phyloP scores from a whole-genome alignment of 2,797 vertebrate species.

The Acrossocheilus wenchowensis region DNA sequence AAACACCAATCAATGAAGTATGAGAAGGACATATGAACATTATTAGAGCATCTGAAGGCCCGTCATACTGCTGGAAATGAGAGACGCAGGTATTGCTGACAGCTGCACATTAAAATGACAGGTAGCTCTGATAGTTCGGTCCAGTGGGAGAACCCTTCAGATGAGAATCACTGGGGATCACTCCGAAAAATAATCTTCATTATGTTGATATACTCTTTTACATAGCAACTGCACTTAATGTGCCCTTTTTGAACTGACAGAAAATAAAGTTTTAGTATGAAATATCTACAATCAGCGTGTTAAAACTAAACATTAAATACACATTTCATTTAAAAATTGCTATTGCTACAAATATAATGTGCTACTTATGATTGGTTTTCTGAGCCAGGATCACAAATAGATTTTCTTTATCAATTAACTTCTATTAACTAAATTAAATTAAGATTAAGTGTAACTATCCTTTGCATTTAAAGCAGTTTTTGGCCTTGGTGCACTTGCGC shows the following conservation, averaged over 20 bases:
- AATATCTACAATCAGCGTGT: not conserved
- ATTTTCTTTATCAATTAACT: too few relatives aligned
- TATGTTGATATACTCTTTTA: not conserved
- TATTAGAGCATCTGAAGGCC: slow-evolving; percentile 24
- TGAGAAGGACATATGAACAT: slow-evolving; percentile 27
- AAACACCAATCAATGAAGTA: slow-evolving; percentile 27
- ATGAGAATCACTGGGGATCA: slow-evolving; percentile 17
- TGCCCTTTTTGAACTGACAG: not conserved
- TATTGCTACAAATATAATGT: too few relatives aligned
- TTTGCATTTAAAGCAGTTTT: too few relatives aligned
- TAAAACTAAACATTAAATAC: not conserved
- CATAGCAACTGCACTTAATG: not conserved
- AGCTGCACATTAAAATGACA: slow-evolving; percentile 26
- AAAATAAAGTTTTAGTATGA: not conserved
- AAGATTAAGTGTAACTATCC: too few relatives aligned
- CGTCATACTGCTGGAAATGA: slow-evolving; percentile 3
- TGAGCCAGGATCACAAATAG: too few relatives aligned
- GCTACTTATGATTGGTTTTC: too few relatives aligned
- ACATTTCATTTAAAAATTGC: not conserved
- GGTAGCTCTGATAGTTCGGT: not conserved
- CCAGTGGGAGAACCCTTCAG: slow-evolving; percentile 33
- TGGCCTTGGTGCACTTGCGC: too few relatives aligned
- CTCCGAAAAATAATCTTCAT: not conserved
- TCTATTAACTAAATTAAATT: too few relatives aligned
- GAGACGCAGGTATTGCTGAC: slow-evolving; percentile 23